Base-by-base conservation (phyloP, 2,113 vertebrate species). In the Aegithalos caudatus region DNA sequence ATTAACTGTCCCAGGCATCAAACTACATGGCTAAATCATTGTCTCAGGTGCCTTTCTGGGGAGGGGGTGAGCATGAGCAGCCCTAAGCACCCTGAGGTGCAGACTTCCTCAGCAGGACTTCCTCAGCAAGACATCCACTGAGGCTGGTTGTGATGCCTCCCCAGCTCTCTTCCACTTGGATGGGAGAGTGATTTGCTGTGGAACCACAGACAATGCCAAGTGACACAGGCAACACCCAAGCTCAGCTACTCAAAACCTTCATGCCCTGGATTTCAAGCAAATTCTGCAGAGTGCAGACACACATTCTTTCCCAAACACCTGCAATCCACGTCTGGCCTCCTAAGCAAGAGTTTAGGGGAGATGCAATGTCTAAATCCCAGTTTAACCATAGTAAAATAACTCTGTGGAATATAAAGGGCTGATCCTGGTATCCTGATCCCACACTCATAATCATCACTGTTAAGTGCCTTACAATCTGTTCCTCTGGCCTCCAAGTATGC, bases 161-260 rank as follows among this genome's bases (percentile, higher is more conserved):
- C 51, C 51, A 48, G 51, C n/a, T 53, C 9, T 50, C 27, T 57
- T 23, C 62, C 0, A 2, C 51, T 64, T 40, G 19, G 38, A 35
- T 13, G 17, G 67, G 38, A 38, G 27, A 58, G n/a, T 4, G 16
- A 57, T 37, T 74, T 74, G 47, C 62, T 62, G 42, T 3, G 5
- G 44, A 62, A 29, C 6, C 58, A 56, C 3, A 35, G 35, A 28
- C 25, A 25, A 17, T 0, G 0, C 20, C 29, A 64, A 17, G 45
- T 42, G 38, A 35, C 28, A 38, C 31, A 71, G 37, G 38, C 2
- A 6, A 25, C 48, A 62, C 28, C 24, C 2, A 1, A 76, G 25
- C 28, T 62, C 81, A 62, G 61, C 31, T 29, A n/a, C 7, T 29
- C 28, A 48, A 71, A 76, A 29, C 13, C 22, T 65, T 78, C 16